Base-by-base conservation (phyloP, 1,140 invertebrate genomes). In the Meteorus sp. region DNA sequence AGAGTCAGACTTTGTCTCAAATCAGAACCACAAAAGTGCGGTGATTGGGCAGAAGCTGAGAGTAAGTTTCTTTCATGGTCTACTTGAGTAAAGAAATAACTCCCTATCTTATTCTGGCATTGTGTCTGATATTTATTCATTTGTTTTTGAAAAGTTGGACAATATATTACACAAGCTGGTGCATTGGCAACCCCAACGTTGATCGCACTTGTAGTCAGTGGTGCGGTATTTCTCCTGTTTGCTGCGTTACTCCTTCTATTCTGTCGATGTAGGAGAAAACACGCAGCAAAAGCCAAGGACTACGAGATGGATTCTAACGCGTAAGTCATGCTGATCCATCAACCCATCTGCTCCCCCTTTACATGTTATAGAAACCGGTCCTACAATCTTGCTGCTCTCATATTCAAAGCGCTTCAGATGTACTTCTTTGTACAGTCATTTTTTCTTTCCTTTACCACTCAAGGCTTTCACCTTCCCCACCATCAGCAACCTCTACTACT, bases 241-340 rank as follows among this genome's bases (percentile, higher is more conserved):
- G 82, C 89, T 29, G 87, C 86, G 11, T 77, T 95, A 5, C 73
- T 93, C 19, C 81, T 93, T 52, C 84, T 94, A 62, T 95, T 93
- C 82, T 95, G 92, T 69, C 89, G 91, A 52, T 94, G 92, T 76
- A 90, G 90, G 65, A 85, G 87, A 59, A 89, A 88, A 67, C 89
- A 91, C 72, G 88, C 86, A 44, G 92, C 93, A 73, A 92, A 92
- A 71, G 88, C 89, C 61, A 95, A 94, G 77, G 91, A 94, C 72
- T 93, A 93, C 74, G 92, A 94, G 80, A 91, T 92, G 89, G 91
- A 93, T 71, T 88, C 91, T 0, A 82, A 84, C 63, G 78, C 81
- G 81, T 85, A 80, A 81, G 83, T 81, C 48, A 53, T 54, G 44
- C 35, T 31, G 43, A 48, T 25, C 6, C 29, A 27, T 7, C 25